phyloP scores from a whole-genome alignment of 2,888 invertebrate genomes.

The Gonocerus acuteangulatus region DNA sequence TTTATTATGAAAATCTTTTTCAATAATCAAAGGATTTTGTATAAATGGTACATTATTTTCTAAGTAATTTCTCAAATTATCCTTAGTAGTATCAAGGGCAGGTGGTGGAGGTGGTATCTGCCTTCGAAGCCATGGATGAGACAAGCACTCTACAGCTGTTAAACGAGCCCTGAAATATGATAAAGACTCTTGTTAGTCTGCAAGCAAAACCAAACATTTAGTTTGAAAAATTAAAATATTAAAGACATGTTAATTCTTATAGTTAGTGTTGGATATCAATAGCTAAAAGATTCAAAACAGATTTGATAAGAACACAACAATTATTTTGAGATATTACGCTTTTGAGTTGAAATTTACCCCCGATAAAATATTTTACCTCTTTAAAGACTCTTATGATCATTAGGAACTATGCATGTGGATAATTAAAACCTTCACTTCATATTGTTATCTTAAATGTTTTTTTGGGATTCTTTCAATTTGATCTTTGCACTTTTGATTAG shows the following conservation, averaged over 20 bases:
- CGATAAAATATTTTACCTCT: too few relatives aligned
- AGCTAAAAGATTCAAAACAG: neutral
- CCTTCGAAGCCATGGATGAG: conserved; percentile 76
- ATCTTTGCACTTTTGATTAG: too few relatives aligned
- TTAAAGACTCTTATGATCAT: too few relatives aligned
- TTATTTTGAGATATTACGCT: neutral
- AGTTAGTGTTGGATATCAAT: conserved; percentile 7
- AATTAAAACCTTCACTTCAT: too few relatives aligned
- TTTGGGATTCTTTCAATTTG: too few relatives aligned
- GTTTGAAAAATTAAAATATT: conserved; percentile 2
- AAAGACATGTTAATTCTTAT: conserved; percentile 2
- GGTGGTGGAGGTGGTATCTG: conserved; percentile 45
- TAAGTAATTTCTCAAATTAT: conserved; percentile 36
- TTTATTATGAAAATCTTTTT: neutral
- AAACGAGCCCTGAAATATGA: conserved; percentile 57
- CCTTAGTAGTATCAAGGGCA: conserved; percentile 36
- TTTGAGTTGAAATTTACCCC: neutral
- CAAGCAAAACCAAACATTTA: conserved; percentile 25
- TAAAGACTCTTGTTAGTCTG: conserved; percentile 25
- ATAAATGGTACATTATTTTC: conserved; percentile 27
- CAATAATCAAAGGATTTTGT: neutral
- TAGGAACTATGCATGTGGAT: too few relatives aligned
- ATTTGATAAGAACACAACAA: too few relatives aligned
- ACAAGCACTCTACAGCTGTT: conserved; percentile 77
- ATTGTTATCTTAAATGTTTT: too few relatives aligned